Percentiles rank a stretch among this genome's conserved stretches.
These are phyloP conservation scores for Drosophila grimshawi DNA, from an alignment of 1,140 invertebrate genomes.

Conservation along the genomic window DNA sequence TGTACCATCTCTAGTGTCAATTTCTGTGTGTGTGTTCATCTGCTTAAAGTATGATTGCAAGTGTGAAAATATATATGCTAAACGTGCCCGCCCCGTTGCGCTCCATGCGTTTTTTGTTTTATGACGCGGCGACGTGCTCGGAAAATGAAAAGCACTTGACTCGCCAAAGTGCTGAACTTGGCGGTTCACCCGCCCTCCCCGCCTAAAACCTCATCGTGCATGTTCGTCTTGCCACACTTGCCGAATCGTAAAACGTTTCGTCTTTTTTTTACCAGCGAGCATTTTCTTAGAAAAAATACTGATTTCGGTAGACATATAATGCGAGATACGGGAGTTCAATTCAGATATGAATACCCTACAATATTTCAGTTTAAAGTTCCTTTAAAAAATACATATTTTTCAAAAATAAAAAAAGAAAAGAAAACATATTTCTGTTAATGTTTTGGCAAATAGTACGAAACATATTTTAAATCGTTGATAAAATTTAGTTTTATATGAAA, in stretches of 20 bases:
- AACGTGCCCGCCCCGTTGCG: constrained; percentile 60
- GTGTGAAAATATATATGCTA: constrained; percentile 82
- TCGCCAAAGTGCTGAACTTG: constrained; percentile 78
- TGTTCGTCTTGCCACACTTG: constrained; percentile 55
- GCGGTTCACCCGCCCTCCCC: constrained; percentile 43
- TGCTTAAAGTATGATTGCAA: constrained; percentile 82
- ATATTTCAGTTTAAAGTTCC: not conserved
- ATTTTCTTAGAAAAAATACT: constrained; percentile 53
- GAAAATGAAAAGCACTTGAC: constrained; percentile 81
- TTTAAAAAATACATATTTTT: not conserved
- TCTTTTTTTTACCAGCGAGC: constrained; percentile 33
- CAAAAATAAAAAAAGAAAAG: not conserved
- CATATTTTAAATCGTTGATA: too few relatives aligned
- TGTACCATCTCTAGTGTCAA: constrained; percentile 46
- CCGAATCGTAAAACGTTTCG: constrained; percentile 75
- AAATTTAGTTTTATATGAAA: too few relatives aligned
- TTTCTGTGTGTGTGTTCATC: constrained; percentile 41
- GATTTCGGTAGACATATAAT: constrained; percentile 15
- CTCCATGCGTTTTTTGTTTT: constrained; percentile 70
- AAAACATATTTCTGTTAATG: too few relatives aligned
- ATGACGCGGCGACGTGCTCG: constrained; percentile 77
- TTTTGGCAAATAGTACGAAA: too few relatives aligned
- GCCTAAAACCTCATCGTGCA: not conserved
- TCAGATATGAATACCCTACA: constrained; percentile 12
- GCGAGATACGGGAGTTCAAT: not conserved